These are phyloP conservation scores for Cyclophora albipunctata DNA, from an alignment of 2,888 invertebrate genomes.

Conservation along the genomic window DNA sequence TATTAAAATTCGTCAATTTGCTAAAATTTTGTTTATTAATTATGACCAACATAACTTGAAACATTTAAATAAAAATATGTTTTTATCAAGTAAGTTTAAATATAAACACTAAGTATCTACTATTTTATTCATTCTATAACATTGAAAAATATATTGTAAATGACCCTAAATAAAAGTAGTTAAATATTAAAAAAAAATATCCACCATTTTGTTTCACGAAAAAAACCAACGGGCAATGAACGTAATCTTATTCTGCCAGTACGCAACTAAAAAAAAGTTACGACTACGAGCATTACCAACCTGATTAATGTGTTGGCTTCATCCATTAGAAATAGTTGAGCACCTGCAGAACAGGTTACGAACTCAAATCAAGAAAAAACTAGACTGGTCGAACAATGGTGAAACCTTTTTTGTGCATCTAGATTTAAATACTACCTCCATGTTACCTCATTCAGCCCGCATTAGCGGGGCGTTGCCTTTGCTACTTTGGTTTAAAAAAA, in stretches of 20 bases:
- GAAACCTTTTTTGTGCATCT: slow-evolving; percentile 42
- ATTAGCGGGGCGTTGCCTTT: slow-evolving; percentile 21
- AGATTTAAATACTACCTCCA: slow-evolving; percentile 42
- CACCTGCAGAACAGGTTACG: slow-evolving; percentile 26
- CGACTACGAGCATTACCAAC: neutral
- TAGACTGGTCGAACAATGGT: slow-evolving; percentile 37
- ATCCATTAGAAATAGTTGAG: neutral
- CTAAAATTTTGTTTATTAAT: too few relatives aligned
- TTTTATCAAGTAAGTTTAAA: too few relatives aligned
- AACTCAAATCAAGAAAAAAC: slow-evolving; percentile 37
- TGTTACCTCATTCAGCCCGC: slow-evolving; percentile 34
- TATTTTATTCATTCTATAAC: too few relatives aligned
- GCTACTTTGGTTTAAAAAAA: slow-evolving; percentile 16
- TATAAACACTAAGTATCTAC: too few relatives aligned
- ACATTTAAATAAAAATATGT: too few relatives aligned
- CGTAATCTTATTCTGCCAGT: neutral
- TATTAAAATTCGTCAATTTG: too few relatives aligned
- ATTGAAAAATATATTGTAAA: too few relatives aligned
- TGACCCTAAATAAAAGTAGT: too few relatives aligned
- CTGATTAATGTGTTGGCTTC: slow-evolving; percentile 10
- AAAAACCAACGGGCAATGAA: neutral
- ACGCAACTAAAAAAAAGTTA: neutral
- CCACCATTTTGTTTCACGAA: too few relatives aligned
- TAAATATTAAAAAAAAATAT: too few relatives aligned
- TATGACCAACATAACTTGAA: too few relatives aligned